Conservation (phyloP, 2,888 invertebrate species). For the Teleogryllus oceanicus region DNA sequence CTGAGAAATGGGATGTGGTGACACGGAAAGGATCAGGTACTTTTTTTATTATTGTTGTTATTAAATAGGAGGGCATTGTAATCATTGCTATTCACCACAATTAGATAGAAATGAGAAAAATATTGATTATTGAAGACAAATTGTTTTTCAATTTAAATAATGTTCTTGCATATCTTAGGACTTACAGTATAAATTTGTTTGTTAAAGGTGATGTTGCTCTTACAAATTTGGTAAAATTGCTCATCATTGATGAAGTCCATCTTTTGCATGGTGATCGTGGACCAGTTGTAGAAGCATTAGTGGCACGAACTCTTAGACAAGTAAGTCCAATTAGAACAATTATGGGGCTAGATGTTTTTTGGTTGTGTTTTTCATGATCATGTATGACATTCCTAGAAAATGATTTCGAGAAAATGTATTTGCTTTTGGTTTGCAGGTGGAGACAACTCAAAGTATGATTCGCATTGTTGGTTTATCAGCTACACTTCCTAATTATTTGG, state of each 20-base stretch:
- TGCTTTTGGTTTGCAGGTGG: conserved; percentile 53
- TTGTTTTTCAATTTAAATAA: not conserved
- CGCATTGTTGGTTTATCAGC: conserved; percentile 96
- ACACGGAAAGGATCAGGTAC: conserved; percentile 92
- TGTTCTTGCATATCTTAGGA: not conserved
- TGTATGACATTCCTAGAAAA: not conserved
- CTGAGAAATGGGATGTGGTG: conserved; percentile 99
- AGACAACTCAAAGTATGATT: conserved; percentile 90
- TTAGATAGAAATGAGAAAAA: not conserved
- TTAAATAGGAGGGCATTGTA: conserved; percentile 33
- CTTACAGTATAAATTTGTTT: not conserved
- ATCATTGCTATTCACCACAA: not conserved
- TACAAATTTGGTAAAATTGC: conserved; percentile 81
- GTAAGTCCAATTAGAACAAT: conserved; percentile 43
- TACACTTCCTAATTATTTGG: conserved; percentile 94
- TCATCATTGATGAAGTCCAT: conserved; percentile 97
- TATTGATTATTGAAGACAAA: not conserved
- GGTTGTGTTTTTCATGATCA: not conserved
- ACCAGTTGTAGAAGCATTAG: conserved; percentile 94
- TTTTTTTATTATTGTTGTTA: conserved; percentile 46
- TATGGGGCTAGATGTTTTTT: not conserved
- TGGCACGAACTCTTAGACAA: conserved; percentile 90
- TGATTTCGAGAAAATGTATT: not conserved
- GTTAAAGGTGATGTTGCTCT: conserved; percentile 76
- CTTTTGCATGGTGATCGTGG: conserved; percentile 95